Base-by-base conservation (phyloP, 2,113 vertebrate species). In the Coryphaenoides rupestris region DNA sequence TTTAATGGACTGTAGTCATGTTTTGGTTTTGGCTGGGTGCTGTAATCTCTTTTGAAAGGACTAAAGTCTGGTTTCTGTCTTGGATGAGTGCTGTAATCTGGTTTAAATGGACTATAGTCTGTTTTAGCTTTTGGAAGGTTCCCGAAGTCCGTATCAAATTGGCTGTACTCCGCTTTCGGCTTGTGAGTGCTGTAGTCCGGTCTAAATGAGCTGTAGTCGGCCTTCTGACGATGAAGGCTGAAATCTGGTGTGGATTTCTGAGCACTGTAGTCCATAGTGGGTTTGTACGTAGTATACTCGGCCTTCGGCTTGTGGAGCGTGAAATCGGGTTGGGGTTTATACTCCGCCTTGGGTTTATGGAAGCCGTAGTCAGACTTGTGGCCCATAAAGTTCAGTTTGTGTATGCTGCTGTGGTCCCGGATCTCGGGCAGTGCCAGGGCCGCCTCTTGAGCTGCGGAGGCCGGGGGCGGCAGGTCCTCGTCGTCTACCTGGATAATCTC, bases 401-500 rank as follows among this genome's bases (percentile, higher is more conserved):
- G 95, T 88, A 96, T 92, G 87, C 89, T 95, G 85, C 94, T 93
- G 74, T 95, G 95, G 90, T 98, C 93, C 65, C 85, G 83, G 68
- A 94, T 89, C 80, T 94, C 92, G 86, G 95, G 95, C 86, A 96
- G 84, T 62, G 90, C 91, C 12, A 93, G 91, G 6, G 90, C 86
- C 50, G 95, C 92, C 79, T 96, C 95, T 71, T 89, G 83, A 49
- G 93, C 74, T 56, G 89, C 86, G 66, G 93, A 88, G 10, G 93
- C 89, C 12, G 90, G 65, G 12, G 93, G 90, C 0, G 94, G 92
- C 78, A 98, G 88, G 82, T 97, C 96, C 82, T 97, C 94, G 76
- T 98, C 94, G 22, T 96, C 95, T 84, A 98, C 93, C 77, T 94
- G 94, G 78, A 99, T 98, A 72, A 99, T 98, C 87, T 99, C 96